Evolutionary conservation across 2,113 vertebrate species (phyloP).

Genomic region (Epinephelus lanceolatus): DNA sequence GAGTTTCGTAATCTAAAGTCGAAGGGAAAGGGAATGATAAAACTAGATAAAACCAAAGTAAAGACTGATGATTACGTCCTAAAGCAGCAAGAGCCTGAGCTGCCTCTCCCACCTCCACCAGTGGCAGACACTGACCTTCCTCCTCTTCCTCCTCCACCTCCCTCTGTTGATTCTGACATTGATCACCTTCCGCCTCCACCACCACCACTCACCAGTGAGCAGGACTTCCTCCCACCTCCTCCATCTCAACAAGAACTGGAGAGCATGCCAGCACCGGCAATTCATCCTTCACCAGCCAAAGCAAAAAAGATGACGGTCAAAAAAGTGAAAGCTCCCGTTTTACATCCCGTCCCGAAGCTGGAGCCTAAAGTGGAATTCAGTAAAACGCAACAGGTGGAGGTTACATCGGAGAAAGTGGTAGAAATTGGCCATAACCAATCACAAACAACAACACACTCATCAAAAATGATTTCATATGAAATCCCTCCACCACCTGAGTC

Average conservation of each 20-base stretch:
- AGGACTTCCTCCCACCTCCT: slow-evolving; percentile 81
- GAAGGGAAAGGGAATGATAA: slow-evolving; percentile 69
- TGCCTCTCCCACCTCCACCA: slow-evolving; percentile 88
- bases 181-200: slow-evolving; percentile 81
- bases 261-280: slow-evolving; percentile 66
- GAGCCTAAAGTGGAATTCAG: slow-evolving; percentile 77
- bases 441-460: slow-evolving; percentile 41
- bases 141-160: slow-evolving; percentile 84
- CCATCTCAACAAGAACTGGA: slow-evolving; percentile 83
- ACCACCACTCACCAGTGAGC: slow-evolving; percentile 66
- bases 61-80: slow-evolving; percentile 77
- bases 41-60: slow-evolving; percentile 77
- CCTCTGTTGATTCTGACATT: slow-evolving; percentile 77
- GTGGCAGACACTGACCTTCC: slow-evolving; percentile 83
- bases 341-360: slow-evolving; percentile 83
- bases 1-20: slow-evolving; percentile 84
- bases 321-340: slow-evolving; percentile 74
- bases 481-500: slow-evolving; percentile 71
- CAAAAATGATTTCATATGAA: slow-evolving; percentile 60
- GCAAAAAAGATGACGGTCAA: slow-evolving; percentile 81
- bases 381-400: slow-evolving; percentile 54
- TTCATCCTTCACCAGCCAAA: slow-evolving; percentile 71
- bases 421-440: slow-evolving; percentile 64
- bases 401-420: slow-evolving; percentile 49
- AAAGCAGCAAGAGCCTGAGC: slow-evolving; percentile 81